Evolutionary conservation across 1,140 invertebrate genomes (phyloP).

Genomic region (Lasioglossum albipes): DNA sequence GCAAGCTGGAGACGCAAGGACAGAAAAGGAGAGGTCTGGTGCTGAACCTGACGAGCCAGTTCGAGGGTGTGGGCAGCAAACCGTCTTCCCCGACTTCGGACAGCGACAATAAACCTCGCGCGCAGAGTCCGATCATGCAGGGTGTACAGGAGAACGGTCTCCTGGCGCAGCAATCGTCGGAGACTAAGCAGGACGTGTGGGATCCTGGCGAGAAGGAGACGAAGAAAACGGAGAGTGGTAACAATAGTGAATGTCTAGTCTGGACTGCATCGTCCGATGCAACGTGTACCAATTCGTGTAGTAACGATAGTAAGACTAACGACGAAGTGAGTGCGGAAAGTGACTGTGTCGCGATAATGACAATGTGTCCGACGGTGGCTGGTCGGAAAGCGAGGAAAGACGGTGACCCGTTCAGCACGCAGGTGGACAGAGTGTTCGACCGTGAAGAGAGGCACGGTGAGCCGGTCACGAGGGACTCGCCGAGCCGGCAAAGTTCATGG

Average conservation of each 20-base stretch:
- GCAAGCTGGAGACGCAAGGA: slow-evolving; percentile 84
- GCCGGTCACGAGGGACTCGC: slow-evolving; percentile 69
- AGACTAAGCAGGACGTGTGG: slow-evolving; percentile 83
- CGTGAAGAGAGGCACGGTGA: slow-evolving; percentile 83
- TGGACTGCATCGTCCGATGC: slow-evolving; percentile 80
- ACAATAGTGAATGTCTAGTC: slow-evolving; percentile 78
- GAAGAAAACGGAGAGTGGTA: slow-evolving; percentile 49
- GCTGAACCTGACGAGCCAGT: slow-evolving; percentile 83
- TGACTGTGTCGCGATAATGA: slow-evolving; percentile 49
- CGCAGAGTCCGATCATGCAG: slow-evolving; percentile 35
- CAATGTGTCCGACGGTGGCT: slow-evolving; percentile 39
- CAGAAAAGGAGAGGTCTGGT: slow-evolving; percentile 82
- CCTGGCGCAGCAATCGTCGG: slow-evolving; percentile 46
- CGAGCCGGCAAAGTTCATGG: slow-evolving; percentile 87
- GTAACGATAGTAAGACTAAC: slow-evolving; percentile 52
- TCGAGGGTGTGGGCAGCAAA: slow-evolving; percentile 80
- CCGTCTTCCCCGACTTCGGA: slow-evolving; percentile 78
- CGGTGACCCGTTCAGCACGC: slow-evolving; percentile 86
- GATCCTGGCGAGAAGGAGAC: slow-evolving; percentile 80
- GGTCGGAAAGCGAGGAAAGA: slow-evolving; percentile 66
- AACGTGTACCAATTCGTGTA: slow-evolving; percentile 67
- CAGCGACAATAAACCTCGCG: slow-evolving; percentile 34
- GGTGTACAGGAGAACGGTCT: slow-evolving; percentile 67
- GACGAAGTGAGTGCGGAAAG: slow-evolving; percentile 55
- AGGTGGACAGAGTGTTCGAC: slow-evolving; percentile 87